These are phyloP conservation scores for Lamproptera curius DNA, from an alignment of 2,888 invertebrate species.

Conservation along the genomic window DNA sequence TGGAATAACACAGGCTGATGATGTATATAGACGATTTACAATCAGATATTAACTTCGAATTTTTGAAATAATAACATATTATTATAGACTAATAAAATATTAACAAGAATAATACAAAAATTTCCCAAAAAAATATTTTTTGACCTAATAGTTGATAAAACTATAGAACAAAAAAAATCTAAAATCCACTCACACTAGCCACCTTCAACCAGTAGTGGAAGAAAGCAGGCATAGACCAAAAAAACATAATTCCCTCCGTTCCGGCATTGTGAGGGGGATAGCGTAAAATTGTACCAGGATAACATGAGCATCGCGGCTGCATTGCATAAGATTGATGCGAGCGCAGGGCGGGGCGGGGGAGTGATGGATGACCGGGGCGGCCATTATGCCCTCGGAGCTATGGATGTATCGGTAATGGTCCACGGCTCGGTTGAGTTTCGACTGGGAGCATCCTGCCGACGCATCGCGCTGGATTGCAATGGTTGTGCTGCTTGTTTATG, in stretches of 20 bases:
- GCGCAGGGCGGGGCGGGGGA: conserved; percentile 26
- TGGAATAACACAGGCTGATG: no score
- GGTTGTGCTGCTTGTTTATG: conserved; percentile 2
- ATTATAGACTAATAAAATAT: no score
- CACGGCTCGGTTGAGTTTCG: conserved; percentile 10
- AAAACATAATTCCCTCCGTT: neutral
- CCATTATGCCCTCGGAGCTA: conserved; percentile 18
- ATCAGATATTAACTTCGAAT: no score
- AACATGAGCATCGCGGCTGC: conserved; percentile 49
- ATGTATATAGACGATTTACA: no score
- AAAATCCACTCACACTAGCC: no score
- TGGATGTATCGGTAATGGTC: conserved; percentile 20
- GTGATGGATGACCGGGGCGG: conserved; percentile 22
- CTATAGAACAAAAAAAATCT: no score
- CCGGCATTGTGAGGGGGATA: conserved; percentile 18
- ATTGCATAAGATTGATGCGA: conserved; percentile 65
- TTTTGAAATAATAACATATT: no score
- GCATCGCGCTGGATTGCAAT: conserved; percentile 9
- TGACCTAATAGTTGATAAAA: no score
- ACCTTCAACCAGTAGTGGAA: no score
- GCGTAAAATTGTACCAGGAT: conserved; percentile 41
- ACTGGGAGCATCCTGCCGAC: conserved; percentile 8
- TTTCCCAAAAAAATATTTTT: no score
- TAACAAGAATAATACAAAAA: no score
- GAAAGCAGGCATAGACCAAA: neutral